Conservation (phyloP, 2,113 vertebrate genomes). For the Ifrita kowaldi region DNA sequence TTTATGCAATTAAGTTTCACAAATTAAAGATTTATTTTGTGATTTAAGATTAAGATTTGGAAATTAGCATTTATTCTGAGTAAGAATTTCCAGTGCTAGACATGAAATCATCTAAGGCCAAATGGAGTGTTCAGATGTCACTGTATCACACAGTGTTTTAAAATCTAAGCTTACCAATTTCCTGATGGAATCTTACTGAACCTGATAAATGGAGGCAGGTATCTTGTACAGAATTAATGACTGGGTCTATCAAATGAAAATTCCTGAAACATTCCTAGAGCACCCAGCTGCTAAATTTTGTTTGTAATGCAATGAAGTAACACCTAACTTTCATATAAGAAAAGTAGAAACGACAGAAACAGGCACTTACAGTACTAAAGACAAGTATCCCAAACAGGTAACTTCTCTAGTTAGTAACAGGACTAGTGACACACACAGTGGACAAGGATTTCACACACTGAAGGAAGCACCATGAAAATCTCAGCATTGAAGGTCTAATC, state of each 20-base stretch:
- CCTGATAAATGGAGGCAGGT: background rate
- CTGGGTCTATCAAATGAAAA: background rate
- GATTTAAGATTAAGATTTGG: background rate
- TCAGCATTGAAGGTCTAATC: background rate
- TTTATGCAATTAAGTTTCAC: background rate
- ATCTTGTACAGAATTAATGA: background rate
- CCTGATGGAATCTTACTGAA: background rate
- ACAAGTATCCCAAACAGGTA: background rate
- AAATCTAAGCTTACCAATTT: background rate
- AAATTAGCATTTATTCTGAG: background rate
- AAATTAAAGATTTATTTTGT: background rate
- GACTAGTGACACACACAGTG: background rate
- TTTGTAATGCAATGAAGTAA: background rate
- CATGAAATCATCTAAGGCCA: background rate
- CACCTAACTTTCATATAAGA: background rate
- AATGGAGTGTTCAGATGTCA: background rate
- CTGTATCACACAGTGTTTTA: background rate
- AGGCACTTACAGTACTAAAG: background rate
- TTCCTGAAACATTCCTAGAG: background rate
- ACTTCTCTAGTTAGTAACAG: background rate
- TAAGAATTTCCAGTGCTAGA: background rate
- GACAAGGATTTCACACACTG: background rate
- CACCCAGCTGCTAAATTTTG: background rate
- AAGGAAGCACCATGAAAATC: background rate
- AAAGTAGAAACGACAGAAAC: background rate